Percentiles rank a stretch among this genome's conserved stretches.
These are phyloP conservation scores for Drosophila tripunctata DNA, from an alignment of 2,888 invertebrate genomes.

Conservation along the genomic window DNA sequence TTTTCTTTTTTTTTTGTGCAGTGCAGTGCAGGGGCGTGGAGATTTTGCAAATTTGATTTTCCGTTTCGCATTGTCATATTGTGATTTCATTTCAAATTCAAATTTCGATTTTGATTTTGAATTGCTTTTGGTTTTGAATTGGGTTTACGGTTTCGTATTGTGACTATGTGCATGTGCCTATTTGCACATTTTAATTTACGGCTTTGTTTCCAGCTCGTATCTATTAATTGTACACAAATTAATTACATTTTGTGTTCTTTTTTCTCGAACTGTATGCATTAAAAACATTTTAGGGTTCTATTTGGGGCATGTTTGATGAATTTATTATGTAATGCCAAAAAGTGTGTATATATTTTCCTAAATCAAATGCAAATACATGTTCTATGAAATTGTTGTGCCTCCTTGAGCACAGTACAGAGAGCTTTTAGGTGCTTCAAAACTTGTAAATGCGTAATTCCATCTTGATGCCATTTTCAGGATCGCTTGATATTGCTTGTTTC, in stretches of 20 bases:
- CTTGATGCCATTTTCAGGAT: no score
- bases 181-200: constrained; percentile 1
- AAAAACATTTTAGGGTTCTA: background rate
- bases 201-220: background rate
- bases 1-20: background rate
- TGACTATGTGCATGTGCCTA: background rate
- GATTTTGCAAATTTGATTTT: constrained; percentile 16
- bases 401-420: no score
- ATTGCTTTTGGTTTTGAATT: background rate
- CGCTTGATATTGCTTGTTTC: no score
- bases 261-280: no score
- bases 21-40: background rate
- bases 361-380: no score
- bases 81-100: constrained; percentile 12
- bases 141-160: background rate
- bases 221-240: background rate
- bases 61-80: constrained; percentile 6
- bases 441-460: no score
- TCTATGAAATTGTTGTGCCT: no score
- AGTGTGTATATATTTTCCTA: no score
- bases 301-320: background rate
- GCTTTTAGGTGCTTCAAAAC: no score
- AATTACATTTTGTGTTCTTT: background rate
- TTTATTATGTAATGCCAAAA: no score
- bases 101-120: constrained; percentile 1